Evolutionary conservation across 2,113 vertebrate genomes (phyloP).

Genomic region (Rafetus swinhoei): DNA sequence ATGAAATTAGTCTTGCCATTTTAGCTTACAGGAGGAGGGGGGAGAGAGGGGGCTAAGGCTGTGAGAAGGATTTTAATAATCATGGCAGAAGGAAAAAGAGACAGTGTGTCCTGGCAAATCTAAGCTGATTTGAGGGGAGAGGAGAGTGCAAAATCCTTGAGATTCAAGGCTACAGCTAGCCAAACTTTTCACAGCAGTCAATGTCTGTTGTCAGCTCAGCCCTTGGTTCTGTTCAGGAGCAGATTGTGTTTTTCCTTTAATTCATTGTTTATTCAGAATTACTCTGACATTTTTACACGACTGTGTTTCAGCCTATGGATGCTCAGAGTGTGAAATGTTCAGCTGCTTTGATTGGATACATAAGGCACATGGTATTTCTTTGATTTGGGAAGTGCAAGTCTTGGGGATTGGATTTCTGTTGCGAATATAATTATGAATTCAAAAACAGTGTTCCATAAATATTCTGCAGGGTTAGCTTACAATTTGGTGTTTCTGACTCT

Average conservation of each 20-base stretch:
- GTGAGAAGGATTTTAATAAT: neutral
- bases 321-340: fast-evolving
- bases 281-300: neutral
- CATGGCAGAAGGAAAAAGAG: neutral
- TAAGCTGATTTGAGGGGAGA: neutral
- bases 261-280: fast-evolving
- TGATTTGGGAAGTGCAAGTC: neutral
- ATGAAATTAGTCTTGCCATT: conserved; percentile 93
- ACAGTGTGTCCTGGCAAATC: neutral
- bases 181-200: fast-evolving
- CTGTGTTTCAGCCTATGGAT: fast-evolving
- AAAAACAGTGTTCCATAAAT: neutral
- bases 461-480: neutral
- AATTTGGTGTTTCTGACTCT: fast-evolving
- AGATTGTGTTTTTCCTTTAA: neutral
- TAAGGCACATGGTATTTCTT: fast-evolving
- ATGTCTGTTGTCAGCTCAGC: fast-evolving
- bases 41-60: conserved; percentile 54
- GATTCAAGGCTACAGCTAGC: neutral
- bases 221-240: neutral
- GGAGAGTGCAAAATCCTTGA: neutral
- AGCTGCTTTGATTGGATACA: neutral
- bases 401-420: fast-evolving
- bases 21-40: conserved; percentile 83
- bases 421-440: fast-evolving